Evolutionary conservation across 2,888 invertebrate species (phyloP).

Genomic region (Lasioglossum zephyrum): DNA sequence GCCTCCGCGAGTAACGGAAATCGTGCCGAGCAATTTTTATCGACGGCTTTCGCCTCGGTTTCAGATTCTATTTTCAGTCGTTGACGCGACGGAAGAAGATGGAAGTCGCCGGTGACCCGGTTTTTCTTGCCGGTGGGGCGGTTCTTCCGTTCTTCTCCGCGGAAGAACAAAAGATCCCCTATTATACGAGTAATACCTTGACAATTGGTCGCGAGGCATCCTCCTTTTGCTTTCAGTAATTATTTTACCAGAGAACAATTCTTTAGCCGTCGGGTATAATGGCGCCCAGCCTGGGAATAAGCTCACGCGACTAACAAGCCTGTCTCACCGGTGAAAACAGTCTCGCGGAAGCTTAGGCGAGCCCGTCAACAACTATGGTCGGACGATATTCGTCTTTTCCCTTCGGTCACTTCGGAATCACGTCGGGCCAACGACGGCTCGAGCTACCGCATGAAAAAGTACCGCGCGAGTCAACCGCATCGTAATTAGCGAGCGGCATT

Average conservation of each 20-base stretch:
- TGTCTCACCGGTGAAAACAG: not conserved
- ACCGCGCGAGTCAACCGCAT: conserved; percentile 57
- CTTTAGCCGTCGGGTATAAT: not conserved
- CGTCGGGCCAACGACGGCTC: conserved; percentile 21
- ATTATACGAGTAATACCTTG: conserved; percentile 8
- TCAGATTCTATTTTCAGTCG: not conserved
- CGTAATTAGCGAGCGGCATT: conserved; percentile 73
- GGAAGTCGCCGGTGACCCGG: not conserved
- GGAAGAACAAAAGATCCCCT: conserved; percentile 1
- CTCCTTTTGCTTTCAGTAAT: not conserved
- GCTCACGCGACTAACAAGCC: not conserved
- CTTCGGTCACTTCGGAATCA: conserved; percentile 31
- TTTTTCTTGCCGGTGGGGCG: not conserved
- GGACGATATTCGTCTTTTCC: not conserved
- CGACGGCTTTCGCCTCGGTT: not conserved
- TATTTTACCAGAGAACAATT: not conserved
- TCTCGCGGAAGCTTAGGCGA: not conserved
- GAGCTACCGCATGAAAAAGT: conserved; percentile 39
- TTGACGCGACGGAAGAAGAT: not conserved
- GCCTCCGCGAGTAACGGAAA: conserved; percentile 3
- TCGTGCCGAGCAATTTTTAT: conserved; percentile 16
- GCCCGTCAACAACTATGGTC: not conserved
- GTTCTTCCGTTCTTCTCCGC: not conserved
- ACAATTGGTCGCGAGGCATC: conserved; percentile 10
- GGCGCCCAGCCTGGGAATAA: not conserved